These are phyloP conservation scores for Phoenoteleia sp. DNA, from an alignment of 2,888 invertebrate genomes.

Conservation along the genomic window DNA sequence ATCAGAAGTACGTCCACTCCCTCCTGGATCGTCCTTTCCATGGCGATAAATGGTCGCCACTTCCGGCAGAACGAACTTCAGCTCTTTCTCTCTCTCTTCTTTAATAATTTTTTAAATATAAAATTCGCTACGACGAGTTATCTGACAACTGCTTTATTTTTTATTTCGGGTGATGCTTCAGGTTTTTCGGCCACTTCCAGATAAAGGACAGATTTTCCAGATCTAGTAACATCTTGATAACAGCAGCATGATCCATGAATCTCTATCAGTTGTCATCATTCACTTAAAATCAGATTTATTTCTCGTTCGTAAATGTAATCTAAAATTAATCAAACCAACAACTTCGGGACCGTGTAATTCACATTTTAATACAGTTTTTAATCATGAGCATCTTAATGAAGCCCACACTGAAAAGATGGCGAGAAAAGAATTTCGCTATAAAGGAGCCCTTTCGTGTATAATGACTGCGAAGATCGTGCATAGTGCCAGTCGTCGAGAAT, in stretches of 20 bases:
- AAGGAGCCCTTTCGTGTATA: constrained; percentile 64
- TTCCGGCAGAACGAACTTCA: constrained; percentile 79
- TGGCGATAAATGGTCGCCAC: constrained; percentile 77
- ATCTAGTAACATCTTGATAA: constrained; percentile 38
- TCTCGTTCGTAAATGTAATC: constrained; percentile 51
- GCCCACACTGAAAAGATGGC: constrained; percentile 70
- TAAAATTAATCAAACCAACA: constrained; percentile 67
- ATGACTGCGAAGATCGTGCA: constrained; percentile 74
- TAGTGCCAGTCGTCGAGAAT: constrained; percentile 81
- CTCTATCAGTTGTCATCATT: constrained; percentile 49
- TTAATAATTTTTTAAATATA: constrained; percentile 1
- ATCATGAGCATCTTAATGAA: constrained; percentile 83
- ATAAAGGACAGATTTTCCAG: no score
- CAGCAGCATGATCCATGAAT: not conserved
- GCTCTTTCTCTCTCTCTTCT: constrained; percentile 59
- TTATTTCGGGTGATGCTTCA: constrained; percentile 22
- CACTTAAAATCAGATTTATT: constrained; percentile 57
- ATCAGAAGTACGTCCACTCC: constrained; percentile 83
- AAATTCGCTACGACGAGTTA: constrained; percentile 12
- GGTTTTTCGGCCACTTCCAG: no score
- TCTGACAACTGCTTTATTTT: constrained; percentile 12
- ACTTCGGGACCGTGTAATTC: constrained; percentile 63
- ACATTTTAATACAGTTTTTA: constrained; percentile 75
- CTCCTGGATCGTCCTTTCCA: constrained; percentile 70
- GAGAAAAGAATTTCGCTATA: constrained; percentile 72